These are phyloP conservation scores for Lottia gigantea DNA, from an alignment of 2,888 invertebrate genomes.

Conservation along the genomic window DNA sequence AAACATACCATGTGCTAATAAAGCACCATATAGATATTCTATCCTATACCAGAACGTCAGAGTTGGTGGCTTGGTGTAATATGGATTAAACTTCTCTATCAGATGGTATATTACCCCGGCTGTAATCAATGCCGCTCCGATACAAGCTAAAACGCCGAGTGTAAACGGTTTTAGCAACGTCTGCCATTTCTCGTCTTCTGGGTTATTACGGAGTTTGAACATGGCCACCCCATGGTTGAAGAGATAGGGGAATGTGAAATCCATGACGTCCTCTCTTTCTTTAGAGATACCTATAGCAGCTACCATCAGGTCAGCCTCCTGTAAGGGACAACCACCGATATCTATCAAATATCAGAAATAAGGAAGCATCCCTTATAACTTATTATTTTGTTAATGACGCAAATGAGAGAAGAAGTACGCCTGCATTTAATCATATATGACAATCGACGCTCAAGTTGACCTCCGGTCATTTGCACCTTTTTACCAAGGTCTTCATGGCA, in stretches of 20 bases:
- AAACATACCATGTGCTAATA: constrained; percentile 85
- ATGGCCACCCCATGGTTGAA: constrained; percentile 45
- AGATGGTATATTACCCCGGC: constrained; percentile 40
- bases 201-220: constrained; percentile 41
- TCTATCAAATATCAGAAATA: background rate
- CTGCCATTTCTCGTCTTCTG: constrained; percentile 40
- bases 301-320: constrained; percentile 87
- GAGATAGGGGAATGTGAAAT: constrained; percentile 84
- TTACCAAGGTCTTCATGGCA: no score
- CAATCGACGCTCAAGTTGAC: no score
- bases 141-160: constrained; percentile 36
- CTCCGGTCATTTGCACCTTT: no score
- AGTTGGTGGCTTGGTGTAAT: constrained; percentile 22
- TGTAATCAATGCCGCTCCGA: constrained; percentile 34
- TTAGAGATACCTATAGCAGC: constrained; percentile 89
- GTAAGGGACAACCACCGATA: constrained; percentile 16
- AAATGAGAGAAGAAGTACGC: no score
- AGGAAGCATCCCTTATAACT: no score
- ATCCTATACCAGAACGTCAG: background rate
- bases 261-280: constrained; percentile 87
- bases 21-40: constrained; percentile 85
- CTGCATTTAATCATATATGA: no score
- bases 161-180: constrained; percentile 31
- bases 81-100: constrained; percentile 45
- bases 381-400: no score